Evolutionary conservation across 2,888 invertebrate genomes (phyloP), one percentile per base, ranked within the genome.

Genomic region (Petrophora chlorosata): DNA sequence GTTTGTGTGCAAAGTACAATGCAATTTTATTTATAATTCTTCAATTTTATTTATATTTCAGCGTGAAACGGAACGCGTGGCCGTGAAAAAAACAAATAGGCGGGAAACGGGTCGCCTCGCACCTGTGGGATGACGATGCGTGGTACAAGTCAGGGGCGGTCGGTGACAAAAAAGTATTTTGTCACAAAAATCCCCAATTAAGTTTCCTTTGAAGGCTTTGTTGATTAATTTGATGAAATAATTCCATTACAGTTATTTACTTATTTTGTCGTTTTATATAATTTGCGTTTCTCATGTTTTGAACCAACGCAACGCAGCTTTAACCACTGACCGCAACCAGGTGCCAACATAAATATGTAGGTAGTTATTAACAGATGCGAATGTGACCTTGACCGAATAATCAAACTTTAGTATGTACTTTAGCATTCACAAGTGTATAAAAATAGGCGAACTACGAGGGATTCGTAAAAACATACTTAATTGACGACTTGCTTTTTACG

Each of bases 331-430:
- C 40, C 50, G 36, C 45, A 29, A 33, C 15, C 33, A 38, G 36
- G 38, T 46, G 45, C 51, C 51, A 51, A 22, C 10, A 17, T 9
- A 43, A n/a, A n/a, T n/a, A n/a, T n/a, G n/a, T n/a, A n/a, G n/a
- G n/a, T n/a, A n/a, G 35, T 15, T 35, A 42, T 34, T n/a, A 34
- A 34, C 33, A 34, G 33, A 17, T 1, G 19, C 12, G 13, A 34
- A 42, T 26, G 43, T 10, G 7, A 34, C 43, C 34, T 35, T 43
- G 43, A 35, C 34, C 29, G 28, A 4, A 14, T 15, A 43, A 14
- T 29, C 10, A 35, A 43, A 35, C 25, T 26, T 17, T 10, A 28
- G 8, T 28, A 19, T 19, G 33, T 26, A 33, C 10, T 33, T 3
- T 16, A 9, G 17, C 33, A n/a, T 19, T 17, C 12, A 17, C 10